Percentiles rank a stretch among this genome's conserved stretches.
phyloP scores from a whole-genome alignment of 2,797 vertebrate genomes.

The Hybognathus amarus region DNA sequence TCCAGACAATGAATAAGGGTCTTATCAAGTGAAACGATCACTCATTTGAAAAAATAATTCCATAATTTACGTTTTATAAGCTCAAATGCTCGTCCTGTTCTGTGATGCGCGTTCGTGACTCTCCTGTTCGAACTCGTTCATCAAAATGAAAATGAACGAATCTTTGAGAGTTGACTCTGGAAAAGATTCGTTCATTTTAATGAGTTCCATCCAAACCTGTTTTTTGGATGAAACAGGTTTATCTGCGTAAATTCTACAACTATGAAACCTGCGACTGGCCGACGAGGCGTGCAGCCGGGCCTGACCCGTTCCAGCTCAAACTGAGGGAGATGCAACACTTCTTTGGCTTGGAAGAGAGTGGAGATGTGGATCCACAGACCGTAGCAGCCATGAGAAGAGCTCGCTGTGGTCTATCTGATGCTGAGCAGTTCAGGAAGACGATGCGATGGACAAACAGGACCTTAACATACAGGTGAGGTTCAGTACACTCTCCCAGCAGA shows the following conservation, averaged over 20 bases:
- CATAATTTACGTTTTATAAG: too few species aligned
- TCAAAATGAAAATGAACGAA: too few species aligned
- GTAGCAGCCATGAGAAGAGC: slow-evolving; percentile 69
- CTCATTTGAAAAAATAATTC: too few species aligned
- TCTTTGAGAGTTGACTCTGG: too few species aligned
- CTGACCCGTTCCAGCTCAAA: slow-evolving; percentile 47
- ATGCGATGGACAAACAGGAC: slow-evolving; percentile 65
- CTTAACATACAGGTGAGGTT: slow-evolving; percentile 71
- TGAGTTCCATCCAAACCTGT: too few species aligned
- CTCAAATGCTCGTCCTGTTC: too few species aligned
- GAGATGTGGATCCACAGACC: slow-evolving; percentile 67
- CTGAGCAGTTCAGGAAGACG: slow-evolving; percentile 59
- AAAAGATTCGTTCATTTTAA: too few species aligned
- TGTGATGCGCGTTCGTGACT: too few species aligned
- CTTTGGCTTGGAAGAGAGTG: slow-evolving; percentile 68
- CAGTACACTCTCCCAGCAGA: not conserved
- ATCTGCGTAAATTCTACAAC: slow-evolving; percentile 68
- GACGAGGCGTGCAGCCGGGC: slow-evolving; percentile 51
- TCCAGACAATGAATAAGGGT: too few species aligned
- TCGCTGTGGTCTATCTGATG: slow-evolving; percentile 73
- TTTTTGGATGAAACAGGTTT: slow-evolving; percentile 62
- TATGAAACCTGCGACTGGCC: slow-evolving; percentile 53
- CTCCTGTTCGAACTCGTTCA: too few species aligned
- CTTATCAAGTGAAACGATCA: too few species aligned
- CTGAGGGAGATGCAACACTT: slow-evolving; percentile 68